Conservation (phyloP, 2,888 invertebrate genomes). For the Drosophila mayaguana region DNA sequence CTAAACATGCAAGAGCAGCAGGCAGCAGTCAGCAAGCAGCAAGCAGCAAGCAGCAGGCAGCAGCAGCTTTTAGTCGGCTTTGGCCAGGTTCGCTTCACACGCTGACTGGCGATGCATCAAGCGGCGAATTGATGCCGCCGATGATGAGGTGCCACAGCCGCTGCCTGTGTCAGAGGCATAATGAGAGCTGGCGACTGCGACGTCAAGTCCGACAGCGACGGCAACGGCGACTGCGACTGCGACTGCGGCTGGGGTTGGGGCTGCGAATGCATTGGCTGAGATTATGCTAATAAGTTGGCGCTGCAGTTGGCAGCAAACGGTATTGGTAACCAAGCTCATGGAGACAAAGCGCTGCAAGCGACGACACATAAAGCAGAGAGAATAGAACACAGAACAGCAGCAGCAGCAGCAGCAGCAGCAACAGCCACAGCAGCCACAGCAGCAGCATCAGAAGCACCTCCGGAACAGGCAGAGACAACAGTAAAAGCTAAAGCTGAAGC, state of each 20-base stretch:
- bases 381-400: conserved; percentile 43
- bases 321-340: conserved; percentile 64
- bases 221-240: conserved; percentile 1
- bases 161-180: conserved; percentile 51
- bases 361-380: conserved; percentile 64
- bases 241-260: conserved; percentile 13
- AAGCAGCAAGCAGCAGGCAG: conserved; percentile 15
- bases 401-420: conserved; percentile 29
- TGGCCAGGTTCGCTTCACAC: conserved; percentile 68
- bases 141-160: conserved; percentile 75
- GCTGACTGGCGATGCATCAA: conserved; percentile 75
- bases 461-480: conserved; percentile 69
- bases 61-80: conserved; percentile 25
- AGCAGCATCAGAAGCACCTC: conserved; percentile 52
- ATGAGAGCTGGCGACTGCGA: conserved; percentile 58
- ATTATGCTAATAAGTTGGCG: conserved; percentile 79
- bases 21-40: conserved; percentile 16
- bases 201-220: conserved; percentile 18
- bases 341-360: conserved; percentile 65
- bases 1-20: conserved; percentile 53
- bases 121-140: conserved; percentile 76
- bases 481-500: conserved; percentile 76
- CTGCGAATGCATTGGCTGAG: conserved; percentile 50
- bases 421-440: conserved; percentile 24
- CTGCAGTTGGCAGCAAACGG: conserved; percentile 71